Conservation (phyloP, 2,113 vertebrate species). For the Ceratotherium simum region DNA sequence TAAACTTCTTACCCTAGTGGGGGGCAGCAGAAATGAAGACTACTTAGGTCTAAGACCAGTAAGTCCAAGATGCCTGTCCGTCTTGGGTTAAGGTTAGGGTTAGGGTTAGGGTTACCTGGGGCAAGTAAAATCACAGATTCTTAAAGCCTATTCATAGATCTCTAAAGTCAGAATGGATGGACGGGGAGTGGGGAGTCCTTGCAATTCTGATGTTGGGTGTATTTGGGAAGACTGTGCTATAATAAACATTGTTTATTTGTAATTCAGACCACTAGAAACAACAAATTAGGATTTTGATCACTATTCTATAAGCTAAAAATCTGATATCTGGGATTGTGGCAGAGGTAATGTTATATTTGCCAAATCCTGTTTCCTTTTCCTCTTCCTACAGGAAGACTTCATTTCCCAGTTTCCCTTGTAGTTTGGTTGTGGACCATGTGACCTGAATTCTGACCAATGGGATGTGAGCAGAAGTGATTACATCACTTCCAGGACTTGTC, state of each 20-base stretch:
- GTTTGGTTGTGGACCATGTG: not conserved
- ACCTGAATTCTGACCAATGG: not conserved
- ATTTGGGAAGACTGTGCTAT: not conserved
- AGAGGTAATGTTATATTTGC: not conserved
- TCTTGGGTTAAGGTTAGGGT: too few species aligned
- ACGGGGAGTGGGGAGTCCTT: fast-evolving
- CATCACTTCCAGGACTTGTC: not conserved
- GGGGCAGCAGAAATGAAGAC: not conserved
- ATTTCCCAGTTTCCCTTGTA: not conserved
- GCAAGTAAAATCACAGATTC: not conserved
- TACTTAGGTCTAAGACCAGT: not conserved
- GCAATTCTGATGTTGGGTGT: not conserved
- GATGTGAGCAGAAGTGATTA: not conserved
- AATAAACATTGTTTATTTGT: not conserved
- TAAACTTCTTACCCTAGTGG: not conserved
- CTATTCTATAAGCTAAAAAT: not conserved
- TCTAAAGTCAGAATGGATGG: not conserved
- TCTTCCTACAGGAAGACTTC: not conserved
- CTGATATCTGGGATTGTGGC: not conserved
- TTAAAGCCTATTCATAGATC: not conserved
- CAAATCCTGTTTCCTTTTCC: not conserved
- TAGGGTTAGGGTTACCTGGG: not conserved
- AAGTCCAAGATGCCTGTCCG: not conserved
- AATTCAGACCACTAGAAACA: not conserved
- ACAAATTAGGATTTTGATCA: not conserved